A percentile compares a stretch with the other conserved stretches of the same genome.
Evolutionary conservation across 2,888 invertebrate species (phyloP).

Genomic region (Helicoverpa assulta): DNA sequence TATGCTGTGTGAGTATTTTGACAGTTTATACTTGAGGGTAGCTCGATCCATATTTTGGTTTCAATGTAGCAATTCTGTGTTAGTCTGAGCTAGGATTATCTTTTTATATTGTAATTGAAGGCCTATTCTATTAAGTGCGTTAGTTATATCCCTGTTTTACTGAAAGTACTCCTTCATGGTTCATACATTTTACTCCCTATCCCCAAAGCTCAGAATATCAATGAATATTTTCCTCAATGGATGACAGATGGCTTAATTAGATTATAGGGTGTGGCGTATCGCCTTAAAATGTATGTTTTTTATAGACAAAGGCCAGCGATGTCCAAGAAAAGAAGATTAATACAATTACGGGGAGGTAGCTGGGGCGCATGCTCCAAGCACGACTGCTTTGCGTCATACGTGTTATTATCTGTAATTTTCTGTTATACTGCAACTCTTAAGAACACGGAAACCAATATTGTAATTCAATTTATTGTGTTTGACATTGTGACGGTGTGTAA

Average conservation of each 20-base stretch:
- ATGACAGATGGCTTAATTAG: slow-evolving; percentile 39
- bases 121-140: background rate
- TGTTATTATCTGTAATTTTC: slow-evolving; percentile 66
- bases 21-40: slow-evolving; percentile 65
- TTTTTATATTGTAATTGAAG: background rate
- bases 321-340: slow-evolving; percentile 69
- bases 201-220: slow-evolving; percentile 20
- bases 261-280: slow-evolving; percentile 19
- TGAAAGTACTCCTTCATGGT: slow-evolving; percentile 10
- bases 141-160: slow-evolving; percentile 8
- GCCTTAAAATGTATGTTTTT: slow-evolving; percentile 27
- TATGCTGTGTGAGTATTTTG: slow-evolving; percentile 81
- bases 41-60: slow-evolving; percentile 59
- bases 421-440: slow-evolving; percentile 47
- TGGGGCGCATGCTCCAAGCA: slow-evolving; percentile 72
- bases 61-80: slow-evolving; percentile 40
- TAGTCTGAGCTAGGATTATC: slow-evolving; percentile 14
- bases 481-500: background rate
- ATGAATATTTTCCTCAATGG: slow-evolving; percentile 48
- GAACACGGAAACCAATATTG: slow-evolving; percentile 14
- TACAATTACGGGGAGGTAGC: slow-evolving; percentile 68
- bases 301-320: slow-evolving; percentile 49
- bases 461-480: background rate
- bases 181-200: slow-evolving; percentile 17
- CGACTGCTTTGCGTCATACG: slow-evolving; percentile 74